Evolutionary conservation across 2,888 invertebrate species (phyloP).

Genomic region (Trissolcus brochymenae): DNA sequence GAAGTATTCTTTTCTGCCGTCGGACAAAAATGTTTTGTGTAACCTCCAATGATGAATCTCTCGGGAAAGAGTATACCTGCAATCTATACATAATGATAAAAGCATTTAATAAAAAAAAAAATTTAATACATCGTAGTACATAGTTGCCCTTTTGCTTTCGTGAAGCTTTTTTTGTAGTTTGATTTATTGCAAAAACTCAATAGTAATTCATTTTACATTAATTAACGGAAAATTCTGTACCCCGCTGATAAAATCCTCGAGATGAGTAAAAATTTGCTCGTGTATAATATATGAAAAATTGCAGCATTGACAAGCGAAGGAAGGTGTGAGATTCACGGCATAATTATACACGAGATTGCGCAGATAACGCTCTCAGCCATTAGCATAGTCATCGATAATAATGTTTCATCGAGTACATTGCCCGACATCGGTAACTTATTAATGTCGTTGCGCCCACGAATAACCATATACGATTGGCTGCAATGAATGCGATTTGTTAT

Average conservation of each 20-base stretch:
- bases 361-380: slow-evolving; percentile 53
- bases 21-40: too few relatives aligned
- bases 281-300: slow-evolving; percentile 46
- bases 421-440: slow-evolving; percentile 52
- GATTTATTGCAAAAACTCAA: too few relatives aligned
- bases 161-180: too few relatives aligned
- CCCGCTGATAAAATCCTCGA: neutral
- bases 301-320: slow-evolving; percentile 48
- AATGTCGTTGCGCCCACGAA: slow-evolving; percentile 57
- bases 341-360: slow-evolving; percentile 57
- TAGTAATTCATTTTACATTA: neutral
- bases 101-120: too few relatives aligned
- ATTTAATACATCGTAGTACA: too few relatives aligned
- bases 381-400: slow-evolving; percentile 58
- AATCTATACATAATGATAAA: too few relatives aligned
- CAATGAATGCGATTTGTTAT: slow-evolving; percentile 40
- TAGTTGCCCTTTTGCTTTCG: too few relatives aligned
- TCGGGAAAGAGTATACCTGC: too few relatives aligned
- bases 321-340: slow-evolving; percentile 56
- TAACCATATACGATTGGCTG: slow-evolving; percentile 43
- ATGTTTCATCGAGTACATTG: slow-evolving; percentile 55
- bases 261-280: slow-evolving; percentile 2
- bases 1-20: too few relatives aligned
- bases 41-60: too few relatives aligned
- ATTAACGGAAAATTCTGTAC: slow-evolving; percentile 6